A percentile compares a stretch with the other conserved stretches of the same genome.
phyloP scores from a whole-genome alignment of 2,113 vertebrate species.

The Salvator merianae region DNA sequence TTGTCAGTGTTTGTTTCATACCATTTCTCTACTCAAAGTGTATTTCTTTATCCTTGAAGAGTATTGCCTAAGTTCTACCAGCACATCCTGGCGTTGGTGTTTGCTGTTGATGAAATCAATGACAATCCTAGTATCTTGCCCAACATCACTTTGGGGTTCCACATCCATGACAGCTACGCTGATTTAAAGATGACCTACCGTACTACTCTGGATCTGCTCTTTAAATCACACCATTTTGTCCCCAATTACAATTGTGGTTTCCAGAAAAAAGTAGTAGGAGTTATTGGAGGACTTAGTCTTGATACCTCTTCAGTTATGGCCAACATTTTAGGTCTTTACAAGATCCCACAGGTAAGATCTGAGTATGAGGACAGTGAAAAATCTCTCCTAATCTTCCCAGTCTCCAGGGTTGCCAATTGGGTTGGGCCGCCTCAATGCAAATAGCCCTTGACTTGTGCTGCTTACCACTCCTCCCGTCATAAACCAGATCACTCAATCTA shows the following conservation, averaged over 20 bases:
- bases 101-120: background rate
- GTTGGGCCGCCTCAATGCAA: too few relatives aligned
- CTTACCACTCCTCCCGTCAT: too few relatives aligned
- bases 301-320: background rate
- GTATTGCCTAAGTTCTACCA: background rate
- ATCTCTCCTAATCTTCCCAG: too few relatives aligned
- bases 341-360: background rate
- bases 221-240: background rate
- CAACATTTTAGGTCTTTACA: background rate
- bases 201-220: background rate
- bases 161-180: background rate
- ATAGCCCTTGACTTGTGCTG: too few relatives aligned
- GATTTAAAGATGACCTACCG: background rate
- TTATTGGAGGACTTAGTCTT: background rate
- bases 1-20: too few relatives aligned
- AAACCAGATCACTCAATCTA: too few relatives aligned
- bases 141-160: background rate
- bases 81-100: background rate
- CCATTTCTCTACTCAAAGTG: background rate
- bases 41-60: background rate
- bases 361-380: too few relatives aligned
- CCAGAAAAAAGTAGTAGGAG: background rate
- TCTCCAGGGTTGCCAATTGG: too few relatives aligned
- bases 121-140: background rate
- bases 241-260: background rate